These are phyloP conservation scores for Doris montereyensis DNA, from an alignment of 2,888 invertebrate genomes.

Conservation along the genomic window DNA sequence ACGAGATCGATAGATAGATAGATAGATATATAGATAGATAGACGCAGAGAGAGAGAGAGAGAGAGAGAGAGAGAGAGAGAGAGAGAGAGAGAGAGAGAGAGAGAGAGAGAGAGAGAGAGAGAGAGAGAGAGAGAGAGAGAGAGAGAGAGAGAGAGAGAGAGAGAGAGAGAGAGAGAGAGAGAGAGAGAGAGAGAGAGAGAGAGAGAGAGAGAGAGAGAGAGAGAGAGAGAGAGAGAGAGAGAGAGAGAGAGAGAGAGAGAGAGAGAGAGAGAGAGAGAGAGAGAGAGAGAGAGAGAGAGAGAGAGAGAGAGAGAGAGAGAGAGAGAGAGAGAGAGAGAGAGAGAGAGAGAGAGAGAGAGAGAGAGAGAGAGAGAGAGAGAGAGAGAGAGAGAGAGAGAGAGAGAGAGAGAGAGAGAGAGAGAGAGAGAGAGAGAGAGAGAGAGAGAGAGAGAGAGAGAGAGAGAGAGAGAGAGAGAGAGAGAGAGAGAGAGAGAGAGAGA, in stretches of 20 bases:
- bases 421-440: background rate
- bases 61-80: no score
- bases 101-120: background rate
- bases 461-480: background rate
- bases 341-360: slow-evolving; percentile 17
- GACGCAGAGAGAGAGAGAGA: slow-evolving; percentile 9
- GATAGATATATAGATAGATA: no score
- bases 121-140: slow-evolving; percentile 1
- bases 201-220: background rate
- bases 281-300: slow-evolving; percentile 24
- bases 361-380: background rate
- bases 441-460: background rate
- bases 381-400: slow-evolving; percentile 2
- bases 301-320: slow-evolving; percentile 27
- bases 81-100: no score
- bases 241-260: slow-evolving; percentile 2
- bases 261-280: slow-evolving; percentile 1
- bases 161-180: background rate
- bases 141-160: no score
- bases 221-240: background rate
- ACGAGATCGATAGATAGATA: no score
- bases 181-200: background rate
- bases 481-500: background rate
- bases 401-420: slow-evolving; percentile 13
- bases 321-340: slow-evolving; percentile 9